Evolutionary conservation across 92 coral and sea anemone genomes (phyloP), one percentile per base, ranked within the genome.

Genomic region (Zoanthus sociatus): DNA sequence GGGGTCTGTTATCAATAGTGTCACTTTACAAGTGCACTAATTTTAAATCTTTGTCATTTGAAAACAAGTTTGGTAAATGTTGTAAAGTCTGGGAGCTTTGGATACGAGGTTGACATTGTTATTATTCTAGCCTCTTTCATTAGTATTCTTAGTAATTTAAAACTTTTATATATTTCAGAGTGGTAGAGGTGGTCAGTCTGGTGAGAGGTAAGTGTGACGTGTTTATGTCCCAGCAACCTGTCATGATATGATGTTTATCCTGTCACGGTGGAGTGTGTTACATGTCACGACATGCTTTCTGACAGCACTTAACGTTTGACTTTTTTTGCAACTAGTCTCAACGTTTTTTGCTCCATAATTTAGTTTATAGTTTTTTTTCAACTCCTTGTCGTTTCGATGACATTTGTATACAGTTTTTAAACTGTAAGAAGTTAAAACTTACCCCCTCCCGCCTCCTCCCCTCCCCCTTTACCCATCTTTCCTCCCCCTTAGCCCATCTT

Each of bases 151-250:
- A 6, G 2, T 12, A 8, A 44, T 30, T 11, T 69, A 20, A 45
- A 1, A 45, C 5, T 20, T 75, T 75, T 61, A 6, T 74, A 18
- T 66, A 5, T 79, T 79, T 79, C 73, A 79, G 84, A 79, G 84
- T 56, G 84, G 84, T 32, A 32, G 58, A 64, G 63, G 84, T 0
- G 73, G 73, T 79, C 84, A 79, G 58, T 79, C 58, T 32, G 84
- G 84, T 1, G 84, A 79, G 55, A 79, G 84, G 84, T 79, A 79
- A 66, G 73, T 69, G 16, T 9, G 1, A 32, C 12, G 73, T 37
- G 4, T 37, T 69, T 30, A 20, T 69, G 45, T 69, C 42, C 3
- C 42, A 1, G 42, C 42, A 31, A 14, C 13, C 46, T 74, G 42
- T 47, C 26, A 6, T 46, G 60, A 0, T n/a, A 2, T 47, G 1